These are phyloP conservation scores for Ophioderma brevispina DNA, from an alignment of 35 echinoderm and acorn worm species.

Conservation along the genomic window DNA sequence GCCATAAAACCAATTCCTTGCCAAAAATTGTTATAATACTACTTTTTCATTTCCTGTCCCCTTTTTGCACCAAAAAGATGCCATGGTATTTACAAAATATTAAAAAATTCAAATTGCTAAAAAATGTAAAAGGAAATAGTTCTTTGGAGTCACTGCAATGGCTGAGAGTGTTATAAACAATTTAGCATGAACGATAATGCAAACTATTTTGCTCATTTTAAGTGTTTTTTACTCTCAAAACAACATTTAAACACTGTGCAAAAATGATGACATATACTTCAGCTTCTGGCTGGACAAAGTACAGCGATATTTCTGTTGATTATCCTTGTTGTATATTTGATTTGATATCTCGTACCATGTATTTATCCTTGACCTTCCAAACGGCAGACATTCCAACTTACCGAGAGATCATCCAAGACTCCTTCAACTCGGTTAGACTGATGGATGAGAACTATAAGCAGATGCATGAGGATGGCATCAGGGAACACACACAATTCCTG, in stretches of 20 bases:
- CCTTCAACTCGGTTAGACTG: conserved; percentile 71
- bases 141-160: too few relatives aligned
- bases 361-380: not conserved
- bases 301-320: not conserved
- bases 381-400: conserved; percentile 83
- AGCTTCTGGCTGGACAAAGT: not conserved
- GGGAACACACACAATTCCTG: conserved; percentile 77
- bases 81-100: too few relatives aligned
- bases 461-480: conserved; percentile 81
- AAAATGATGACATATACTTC: too few relatives aligned
- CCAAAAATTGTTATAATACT: too few relatives aligned
- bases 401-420: conserved; percentile 86
- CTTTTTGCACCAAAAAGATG: too few relatives aligned
- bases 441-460: conserved; percentile 76
- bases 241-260: not conserved
- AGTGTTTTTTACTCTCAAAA: not conserved
- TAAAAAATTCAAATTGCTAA: too few relatives aligned
- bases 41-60: too few relatives aligned
- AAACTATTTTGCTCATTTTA: not conserved
- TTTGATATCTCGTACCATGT: not conserved
- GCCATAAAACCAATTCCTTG: too few relatives aligned
- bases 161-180: too few relatives aligned
- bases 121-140: too few relatives aligned
- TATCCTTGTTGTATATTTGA: not conserved
- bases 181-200: not conserved